Conservation (phyloP, 2,113 vertebrate species). For the Brachypodius melanocephalos region DNA sequence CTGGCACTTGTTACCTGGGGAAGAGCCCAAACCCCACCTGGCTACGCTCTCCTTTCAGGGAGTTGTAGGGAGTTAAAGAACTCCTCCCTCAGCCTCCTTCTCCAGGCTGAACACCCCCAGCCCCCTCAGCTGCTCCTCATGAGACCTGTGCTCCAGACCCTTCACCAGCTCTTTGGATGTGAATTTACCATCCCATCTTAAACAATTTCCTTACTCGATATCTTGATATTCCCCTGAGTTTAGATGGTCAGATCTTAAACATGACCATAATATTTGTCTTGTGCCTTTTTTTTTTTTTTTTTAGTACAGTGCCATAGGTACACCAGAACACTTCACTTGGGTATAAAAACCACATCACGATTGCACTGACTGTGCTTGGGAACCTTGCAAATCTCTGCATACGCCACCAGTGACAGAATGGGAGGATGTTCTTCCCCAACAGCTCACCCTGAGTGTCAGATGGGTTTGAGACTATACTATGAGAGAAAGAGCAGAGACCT, state of each 20-base stretch:
- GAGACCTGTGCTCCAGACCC: not conserved
- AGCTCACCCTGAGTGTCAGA: not conserved
- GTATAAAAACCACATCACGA: not conserved
- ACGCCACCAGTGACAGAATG: not conserved
- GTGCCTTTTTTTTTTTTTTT: not conserved
- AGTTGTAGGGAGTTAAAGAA: not conserved
- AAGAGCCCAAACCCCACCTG: not conserved
- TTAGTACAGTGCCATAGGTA: not conserved
- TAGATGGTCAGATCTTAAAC: not conserved
- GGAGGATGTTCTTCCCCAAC: not conserved
- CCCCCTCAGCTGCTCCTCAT: not conserved
- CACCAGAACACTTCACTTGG: not conserved
- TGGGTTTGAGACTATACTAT: not conserved
- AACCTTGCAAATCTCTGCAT: not conserved
- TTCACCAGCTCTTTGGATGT: not conserved
- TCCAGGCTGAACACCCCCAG: not conserved
- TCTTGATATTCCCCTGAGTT: not conserved
- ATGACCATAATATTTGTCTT: not conserved
- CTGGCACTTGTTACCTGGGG: not conserved
- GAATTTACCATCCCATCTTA: not conserved
- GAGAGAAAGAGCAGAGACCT: not conserved
- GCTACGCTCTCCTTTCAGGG: accelerated
- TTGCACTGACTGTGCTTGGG: not conserved
- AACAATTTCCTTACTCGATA: not conserved
- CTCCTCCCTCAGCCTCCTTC: not conserved